Conservation (phyloP, 2,113 vertebrate genomes). For the Tychaedon coryphoeus region DNA sequence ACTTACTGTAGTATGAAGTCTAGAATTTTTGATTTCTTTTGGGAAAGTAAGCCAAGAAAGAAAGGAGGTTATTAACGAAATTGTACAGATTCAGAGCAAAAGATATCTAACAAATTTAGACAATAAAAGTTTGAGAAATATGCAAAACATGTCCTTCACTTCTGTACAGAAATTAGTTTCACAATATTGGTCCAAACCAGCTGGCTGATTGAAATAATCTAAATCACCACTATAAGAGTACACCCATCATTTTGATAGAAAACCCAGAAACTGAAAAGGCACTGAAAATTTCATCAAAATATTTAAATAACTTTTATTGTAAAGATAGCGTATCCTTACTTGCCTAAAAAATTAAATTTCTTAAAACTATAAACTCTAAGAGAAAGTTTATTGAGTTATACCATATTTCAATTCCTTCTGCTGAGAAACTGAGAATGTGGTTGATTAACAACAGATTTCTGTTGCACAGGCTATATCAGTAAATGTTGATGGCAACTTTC, state of each 20-base stretch:
- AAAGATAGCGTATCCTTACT: not conserved
- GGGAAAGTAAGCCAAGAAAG: not conserved
- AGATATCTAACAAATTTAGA: not conserved
- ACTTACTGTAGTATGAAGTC: not conserved
- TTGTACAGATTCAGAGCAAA: not conserved
- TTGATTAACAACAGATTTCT: not conserved
- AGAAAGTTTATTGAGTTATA: not conserved
- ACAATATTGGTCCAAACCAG: not conserved
- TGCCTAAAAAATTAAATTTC: not conserved
- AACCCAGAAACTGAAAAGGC: not conserved
- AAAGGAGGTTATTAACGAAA: fast-evolving
- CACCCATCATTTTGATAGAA: not conserved
- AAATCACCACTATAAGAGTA: not conserved
- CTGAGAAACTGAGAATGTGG: not conserved
- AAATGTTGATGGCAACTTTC: not conserved
- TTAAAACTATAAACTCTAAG: not conserved
- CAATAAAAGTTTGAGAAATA: not conserved
- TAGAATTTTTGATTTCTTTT: not conserved
- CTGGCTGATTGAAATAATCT: not conserved
- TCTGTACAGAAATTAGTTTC: not conserved
- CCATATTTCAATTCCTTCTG: not conserved
- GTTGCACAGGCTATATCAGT: not conserved
- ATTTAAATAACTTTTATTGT: not conserved
- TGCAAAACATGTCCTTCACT: not conserved
- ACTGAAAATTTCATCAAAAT: not conserved